These are phyloP conservation scores for Sialia sialis DNA, from an alignment of 2,113 vertebrate genomes.

Conservation along the genomic window DNA sequence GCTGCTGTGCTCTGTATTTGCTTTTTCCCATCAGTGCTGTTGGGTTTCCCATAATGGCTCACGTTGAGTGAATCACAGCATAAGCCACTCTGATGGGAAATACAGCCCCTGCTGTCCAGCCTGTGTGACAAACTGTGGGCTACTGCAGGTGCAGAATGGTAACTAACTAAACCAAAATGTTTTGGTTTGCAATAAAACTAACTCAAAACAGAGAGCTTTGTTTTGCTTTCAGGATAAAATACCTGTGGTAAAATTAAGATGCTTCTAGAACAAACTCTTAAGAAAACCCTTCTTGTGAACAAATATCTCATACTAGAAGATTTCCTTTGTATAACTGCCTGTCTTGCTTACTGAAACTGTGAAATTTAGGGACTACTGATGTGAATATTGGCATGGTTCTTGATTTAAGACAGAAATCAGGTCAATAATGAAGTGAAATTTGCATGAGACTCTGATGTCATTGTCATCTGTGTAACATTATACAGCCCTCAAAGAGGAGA, in stretches of 20 bases:
- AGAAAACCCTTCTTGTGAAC: background rate
- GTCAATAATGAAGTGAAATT: background rate
- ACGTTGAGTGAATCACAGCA: background rate
- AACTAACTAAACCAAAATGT: background rate
- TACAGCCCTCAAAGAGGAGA: background rate
- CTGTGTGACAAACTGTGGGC: background rate
- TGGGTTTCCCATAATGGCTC: background rate
- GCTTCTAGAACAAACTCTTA: background rate
- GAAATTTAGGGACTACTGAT: background rate
- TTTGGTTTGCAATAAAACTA: background rate
- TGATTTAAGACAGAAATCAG: background rate
- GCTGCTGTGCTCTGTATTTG: fast-evolving
- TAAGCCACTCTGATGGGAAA: fast-evolving
- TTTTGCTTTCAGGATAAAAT: background rate
- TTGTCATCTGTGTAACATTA: background rate
- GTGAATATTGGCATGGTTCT: background rate
- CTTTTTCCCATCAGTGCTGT: background rate
- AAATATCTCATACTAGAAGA: background rate
- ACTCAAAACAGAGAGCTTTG: background rate
- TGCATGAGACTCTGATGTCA: background rate
- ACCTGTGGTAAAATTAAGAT: background rate
- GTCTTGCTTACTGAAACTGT: background rate
- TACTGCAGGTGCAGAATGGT: background rate
- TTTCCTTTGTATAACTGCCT: background rate
- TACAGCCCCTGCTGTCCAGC: background rate